These are phyloP conservation scores for Gadopsis bispinosus DNA, from an alignment of 2,797 vertebrate species.

Conservation along the genomic window DNA sequence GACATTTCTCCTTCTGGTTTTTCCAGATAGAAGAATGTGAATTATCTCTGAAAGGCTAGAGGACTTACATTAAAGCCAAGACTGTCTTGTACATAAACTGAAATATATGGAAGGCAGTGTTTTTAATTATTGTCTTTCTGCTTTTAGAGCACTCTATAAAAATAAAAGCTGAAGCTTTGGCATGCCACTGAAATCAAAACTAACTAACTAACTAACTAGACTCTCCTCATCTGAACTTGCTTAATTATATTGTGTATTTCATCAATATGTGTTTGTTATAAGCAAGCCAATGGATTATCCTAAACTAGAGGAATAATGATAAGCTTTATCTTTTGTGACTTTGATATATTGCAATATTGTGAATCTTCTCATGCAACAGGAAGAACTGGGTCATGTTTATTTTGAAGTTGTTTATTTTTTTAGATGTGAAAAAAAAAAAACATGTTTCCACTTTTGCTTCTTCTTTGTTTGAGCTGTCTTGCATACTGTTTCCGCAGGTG, in stretches of 20 bases:
- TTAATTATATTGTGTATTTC: background rate
- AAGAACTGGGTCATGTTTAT: constrained; percentile 56
- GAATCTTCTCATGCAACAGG: constrained; percentile 20
- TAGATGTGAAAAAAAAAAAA: constrained; percentile 12
- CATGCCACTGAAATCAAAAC: too few relatives aligned
- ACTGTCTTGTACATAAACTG: background rate
- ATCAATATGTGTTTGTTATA: background rate
- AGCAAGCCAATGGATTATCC: background rate
- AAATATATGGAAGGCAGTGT: background rate
- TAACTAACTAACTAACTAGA: background rate
- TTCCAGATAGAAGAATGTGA: constrained; percentile 25
- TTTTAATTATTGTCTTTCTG: constrained; percentile 40
- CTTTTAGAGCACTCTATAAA: background rate
- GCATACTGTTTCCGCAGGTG: constrained; percentile 20
- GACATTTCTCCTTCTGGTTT: constrained; percentile 54
- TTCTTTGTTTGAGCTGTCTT: constrained; percentile 9
- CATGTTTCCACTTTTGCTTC: constrained; percentile 22
- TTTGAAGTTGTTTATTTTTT: constrained; percentile 12
- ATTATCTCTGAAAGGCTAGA: constrained; percentile 19
- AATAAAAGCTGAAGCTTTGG: background rate
- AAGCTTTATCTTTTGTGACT: background rate
- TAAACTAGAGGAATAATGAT: background rate
- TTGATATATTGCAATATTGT: constrained; percentile 8
- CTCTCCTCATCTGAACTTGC: background rate
- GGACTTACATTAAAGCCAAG: constrained; percentile 12